Conservation (phyloP, 2,888 invertebrate species). For the Leptopilina myrica region DNA sequence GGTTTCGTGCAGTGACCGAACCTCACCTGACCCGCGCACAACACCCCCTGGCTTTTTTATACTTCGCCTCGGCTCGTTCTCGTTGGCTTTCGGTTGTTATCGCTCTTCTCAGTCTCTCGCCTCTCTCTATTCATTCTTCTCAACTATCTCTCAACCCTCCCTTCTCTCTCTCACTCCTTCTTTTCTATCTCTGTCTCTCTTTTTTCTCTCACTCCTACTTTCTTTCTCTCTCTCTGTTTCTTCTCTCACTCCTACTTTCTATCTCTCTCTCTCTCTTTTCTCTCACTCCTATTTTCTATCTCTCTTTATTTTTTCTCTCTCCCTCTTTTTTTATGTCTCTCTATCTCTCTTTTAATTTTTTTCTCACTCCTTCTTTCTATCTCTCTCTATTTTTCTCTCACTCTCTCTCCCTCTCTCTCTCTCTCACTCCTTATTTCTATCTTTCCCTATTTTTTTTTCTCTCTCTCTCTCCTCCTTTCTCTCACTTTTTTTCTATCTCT, state of each 20-base stretch:
- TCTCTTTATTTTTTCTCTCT: not conserved
- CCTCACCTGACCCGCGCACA: constrained; percentile 9
- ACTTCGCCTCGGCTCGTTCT: not conserved
- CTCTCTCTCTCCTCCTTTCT: too few species aligned
- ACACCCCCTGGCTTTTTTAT: not conserved
- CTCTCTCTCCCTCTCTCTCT: too few species aligned
- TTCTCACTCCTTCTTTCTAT: not conserved
- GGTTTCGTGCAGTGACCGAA: not conserved
- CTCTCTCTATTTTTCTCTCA: too few species aligned
- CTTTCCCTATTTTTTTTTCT: constrained; percentile 10
- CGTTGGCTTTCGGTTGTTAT: not conserved
- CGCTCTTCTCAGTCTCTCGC: not conserved
- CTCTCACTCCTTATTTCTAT: not conserved
- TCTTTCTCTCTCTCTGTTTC: not conserved
- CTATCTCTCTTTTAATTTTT: not conserved
- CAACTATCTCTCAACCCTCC: constrained; percentile 8
- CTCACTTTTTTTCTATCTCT: constrained; percentile 5
- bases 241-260: constrained; percentile 2
- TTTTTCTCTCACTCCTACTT: constrained; percentile 10
- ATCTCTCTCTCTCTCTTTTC: constrained; percentile 3
- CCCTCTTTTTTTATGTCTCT: constrained; percentile 8
- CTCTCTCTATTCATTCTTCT: too few species aligned
- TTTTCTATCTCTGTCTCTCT: constrained; percentile 12
- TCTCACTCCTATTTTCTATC: constrained; percentile 14
- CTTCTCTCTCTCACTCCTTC: constrained; percentile 15